phyloP scores from a whole-genome alignment of 1,140 invertebrate genomes.

The Drosophila leontia region DNA sequence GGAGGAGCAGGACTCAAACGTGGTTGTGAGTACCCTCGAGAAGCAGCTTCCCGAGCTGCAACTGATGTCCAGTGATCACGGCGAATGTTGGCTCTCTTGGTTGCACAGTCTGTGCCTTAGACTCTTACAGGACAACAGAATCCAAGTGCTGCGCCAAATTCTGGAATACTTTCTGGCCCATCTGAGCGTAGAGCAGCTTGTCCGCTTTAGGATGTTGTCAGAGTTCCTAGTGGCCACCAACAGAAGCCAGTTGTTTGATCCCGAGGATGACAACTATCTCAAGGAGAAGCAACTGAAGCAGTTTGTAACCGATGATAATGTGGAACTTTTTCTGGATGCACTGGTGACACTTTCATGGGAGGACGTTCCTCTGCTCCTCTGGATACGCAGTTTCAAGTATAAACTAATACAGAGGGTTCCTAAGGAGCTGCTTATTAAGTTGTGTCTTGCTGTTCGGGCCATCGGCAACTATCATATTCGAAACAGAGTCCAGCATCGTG shows the following conservation, averaged over 20 bases:
- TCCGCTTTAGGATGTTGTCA: background rate
- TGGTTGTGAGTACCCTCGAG: too few species aligned
- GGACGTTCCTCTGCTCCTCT: background rate
- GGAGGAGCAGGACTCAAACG: too few species aligned
- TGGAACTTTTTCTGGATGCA: background rate
- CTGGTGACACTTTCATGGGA: background rate
- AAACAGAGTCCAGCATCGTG: too few species aligned
- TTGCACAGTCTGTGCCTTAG: background rate
- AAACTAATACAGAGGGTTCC: background rate
- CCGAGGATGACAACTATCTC: background rate
- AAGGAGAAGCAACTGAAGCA: background rate
- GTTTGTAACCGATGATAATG: background rate
- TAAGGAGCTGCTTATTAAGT: background rate
- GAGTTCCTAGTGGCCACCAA: slow-evolving; percentile 3
- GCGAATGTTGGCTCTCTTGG: too few species aligned
- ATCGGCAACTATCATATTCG: background rate
- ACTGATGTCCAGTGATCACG: too few species aligned
- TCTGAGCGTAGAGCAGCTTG: background rate
- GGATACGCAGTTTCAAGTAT: background rate
- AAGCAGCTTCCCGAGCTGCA: too few species aligned
- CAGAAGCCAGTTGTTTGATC: background rate
- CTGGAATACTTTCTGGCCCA: background rate
- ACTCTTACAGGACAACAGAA: background rate
- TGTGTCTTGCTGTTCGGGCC: background rate
- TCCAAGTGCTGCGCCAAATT: background rate